Conservation (phyloP, 1,140 invertebrate species). For the Nasonia longicornis region DNA sequence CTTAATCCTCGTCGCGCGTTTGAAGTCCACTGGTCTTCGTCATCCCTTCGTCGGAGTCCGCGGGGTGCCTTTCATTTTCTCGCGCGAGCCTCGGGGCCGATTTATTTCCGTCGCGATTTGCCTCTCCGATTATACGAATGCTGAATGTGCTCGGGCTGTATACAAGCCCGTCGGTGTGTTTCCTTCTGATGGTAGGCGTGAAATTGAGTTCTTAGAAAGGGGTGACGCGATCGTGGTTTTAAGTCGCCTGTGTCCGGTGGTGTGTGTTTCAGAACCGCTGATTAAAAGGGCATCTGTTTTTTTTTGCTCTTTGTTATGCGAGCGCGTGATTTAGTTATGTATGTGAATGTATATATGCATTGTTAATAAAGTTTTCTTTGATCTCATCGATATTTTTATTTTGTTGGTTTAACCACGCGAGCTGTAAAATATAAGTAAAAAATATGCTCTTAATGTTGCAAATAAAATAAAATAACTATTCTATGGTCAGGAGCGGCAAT, state of each 20-base stretch:
- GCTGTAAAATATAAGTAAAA: too few relatives aligned
- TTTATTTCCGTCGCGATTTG: constrained; percentile 14
- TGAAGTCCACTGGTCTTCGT: not conserved
- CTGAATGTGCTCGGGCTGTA: constrained; percentile 7
- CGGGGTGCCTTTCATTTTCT: constrained; percentile 4
- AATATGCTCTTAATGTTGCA: too few relatives aligned
- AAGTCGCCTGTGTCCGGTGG: not conserved
- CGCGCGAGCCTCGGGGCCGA: not conserved
- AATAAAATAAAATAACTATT: too few relatives aligned
- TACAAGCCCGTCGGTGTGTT: not conserved
- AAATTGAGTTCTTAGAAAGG: constrained; percentile 17
- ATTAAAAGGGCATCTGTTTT: not conserved
- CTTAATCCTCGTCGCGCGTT: constrained; percentile 32
- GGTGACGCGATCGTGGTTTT: not conserved
- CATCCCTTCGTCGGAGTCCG: constrained; percentile 1
- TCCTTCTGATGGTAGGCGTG: not conserved
- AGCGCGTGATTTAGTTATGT: not conserved
- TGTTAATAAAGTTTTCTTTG: too few relatives aligned
- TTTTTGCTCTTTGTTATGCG: not conserved
- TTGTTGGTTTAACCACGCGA: too few relatives aligned
- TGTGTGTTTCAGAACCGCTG: not conserved
- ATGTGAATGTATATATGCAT: not conserved
- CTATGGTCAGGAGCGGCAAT: too few relatives aligned
- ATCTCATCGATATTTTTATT: too few relatives aligned
- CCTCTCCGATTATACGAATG: constrained; percentile 27